Percentiles rank a stretch among this genome's conserved stretches.
Evolutionary conservation across 1,140 invertebrate species (phyloP).

Genomic region (Drosophila lacertosa): DNA sequence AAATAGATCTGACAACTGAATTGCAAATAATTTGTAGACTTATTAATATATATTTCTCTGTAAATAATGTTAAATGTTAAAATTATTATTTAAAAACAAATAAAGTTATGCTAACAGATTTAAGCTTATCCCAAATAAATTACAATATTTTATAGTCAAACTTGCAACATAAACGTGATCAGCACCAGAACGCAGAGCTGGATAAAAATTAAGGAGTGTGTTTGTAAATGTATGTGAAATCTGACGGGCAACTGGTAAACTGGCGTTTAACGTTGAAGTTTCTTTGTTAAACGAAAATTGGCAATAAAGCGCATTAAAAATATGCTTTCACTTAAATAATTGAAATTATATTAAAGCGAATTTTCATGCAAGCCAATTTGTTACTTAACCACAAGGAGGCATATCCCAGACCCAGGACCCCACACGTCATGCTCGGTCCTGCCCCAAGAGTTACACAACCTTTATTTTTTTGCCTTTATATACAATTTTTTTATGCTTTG

Average conservation of each 20-base stretch:
- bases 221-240: conserved; percentile 8
- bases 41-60: too few relatives aligned
- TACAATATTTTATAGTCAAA: neutral
- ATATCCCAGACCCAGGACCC: neutral
- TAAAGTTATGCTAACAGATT: too few relatives aligned
- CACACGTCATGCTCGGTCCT: conserved; percentile 3
- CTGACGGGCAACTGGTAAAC: conserved; percentile 23
- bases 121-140: too few relatives aligned
- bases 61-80: too few relatives aligned
- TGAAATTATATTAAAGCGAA: conserved; percentile 74
- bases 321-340: conserved; percentile 75
- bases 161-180: neutral
- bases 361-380: conserved; percentile 54
- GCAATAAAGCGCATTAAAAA: conserved; percentile 76
- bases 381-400: conserved; percentile 38
- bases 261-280: conserved; percentile 35
- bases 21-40: too few relatives aligned
- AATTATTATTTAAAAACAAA: neutral
- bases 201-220: neutral
- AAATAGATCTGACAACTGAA: too few relatives aligned
- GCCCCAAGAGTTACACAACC: conserved; percentile 26
- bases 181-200: neutral
- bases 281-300: conserved; percentile 57
- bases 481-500: conserved; percentile 2
- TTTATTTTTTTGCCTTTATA: conserved; percentile 25